Conservation (phyloP, 2,113 vertebrate genomes). For the Sialia sialis region DNA sequence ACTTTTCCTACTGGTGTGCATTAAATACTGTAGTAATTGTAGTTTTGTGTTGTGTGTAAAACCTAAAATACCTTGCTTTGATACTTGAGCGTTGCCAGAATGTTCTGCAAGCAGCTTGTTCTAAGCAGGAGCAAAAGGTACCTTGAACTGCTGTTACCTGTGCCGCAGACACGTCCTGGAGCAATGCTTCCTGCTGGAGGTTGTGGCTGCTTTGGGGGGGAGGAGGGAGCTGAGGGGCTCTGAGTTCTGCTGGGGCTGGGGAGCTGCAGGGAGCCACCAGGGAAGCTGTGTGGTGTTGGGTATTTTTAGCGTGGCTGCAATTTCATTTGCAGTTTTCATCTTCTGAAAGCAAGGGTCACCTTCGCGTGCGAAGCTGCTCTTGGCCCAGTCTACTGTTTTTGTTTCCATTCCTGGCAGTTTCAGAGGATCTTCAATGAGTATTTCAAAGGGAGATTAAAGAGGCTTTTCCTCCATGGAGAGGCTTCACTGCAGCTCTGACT, state of each 20-base stretch:
- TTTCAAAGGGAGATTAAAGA: background rate
- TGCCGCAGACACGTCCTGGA: background rate
- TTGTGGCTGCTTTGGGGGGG: background rate
- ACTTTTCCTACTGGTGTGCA: constrained; percentile 32
- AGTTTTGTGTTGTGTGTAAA: constrained; percentile 22
- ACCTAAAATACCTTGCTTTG: background rate
- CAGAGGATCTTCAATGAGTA: background rate
- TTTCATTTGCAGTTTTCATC: background rate
- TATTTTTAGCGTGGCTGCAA: background rate
- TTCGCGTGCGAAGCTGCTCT: accelerated
- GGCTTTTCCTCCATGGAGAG: background rate
- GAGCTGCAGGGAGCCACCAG: background rate
- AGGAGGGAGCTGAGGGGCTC: background rate
- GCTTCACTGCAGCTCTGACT: background rate
- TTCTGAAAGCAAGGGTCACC: background rate
- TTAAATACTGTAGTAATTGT: constrained; percentile 47
- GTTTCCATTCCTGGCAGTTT: background rate
- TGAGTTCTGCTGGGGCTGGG: background rate
- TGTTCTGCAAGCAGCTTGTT: background rate
- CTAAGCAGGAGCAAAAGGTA: background rate
- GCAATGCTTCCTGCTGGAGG: background rate
- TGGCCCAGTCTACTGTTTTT: background rate
- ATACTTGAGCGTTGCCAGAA: background rate
- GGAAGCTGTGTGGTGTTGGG: background rate
- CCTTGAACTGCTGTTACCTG: background rate